phyloP scores from a whole-genome alignment of 2,888 invertebrate genomes.

The Strigamia maritima region DNA sequence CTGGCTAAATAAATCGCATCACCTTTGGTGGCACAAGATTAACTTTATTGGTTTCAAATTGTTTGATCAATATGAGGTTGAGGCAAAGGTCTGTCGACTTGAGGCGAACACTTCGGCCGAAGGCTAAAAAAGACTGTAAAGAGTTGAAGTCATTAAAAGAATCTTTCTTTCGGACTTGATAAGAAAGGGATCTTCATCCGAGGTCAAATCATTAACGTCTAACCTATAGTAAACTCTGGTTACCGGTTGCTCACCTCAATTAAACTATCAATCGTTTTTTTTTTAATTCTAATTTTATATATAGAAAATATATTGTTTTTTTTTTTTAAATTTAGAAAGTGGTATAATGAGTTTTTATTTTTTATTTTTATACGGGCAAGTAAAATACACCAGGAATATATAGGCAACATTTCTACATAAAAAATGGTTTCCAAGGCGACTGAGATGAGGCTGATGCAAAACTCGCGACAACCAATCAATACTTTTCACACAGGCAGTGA shows the following conservation, averaged over 20 bases:
- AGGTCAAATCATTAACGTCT: not conserved
- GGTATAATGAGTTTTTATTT: not conserved
- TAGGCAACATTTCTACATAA: constrained; percentile 31
- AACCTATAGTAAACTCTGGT: not conserved
- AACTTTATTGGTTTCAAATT: constrained; percentile 40
- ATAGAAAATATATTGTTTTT: not conserved
- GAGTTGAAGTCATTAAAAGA: constrained; percentile 16
- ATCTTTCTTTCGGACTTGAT: not conserved
- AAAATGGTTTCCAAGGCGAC: constrained; percentile 34
- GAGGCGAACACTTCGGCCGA: not conserved
- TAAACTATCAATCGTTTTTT: not conserved
- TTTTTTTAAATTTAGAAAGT: not conserved
- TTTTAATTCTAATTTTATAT: not conserved
- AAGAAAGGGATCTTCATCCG: not conserved
- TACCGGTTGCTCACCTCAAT: not conserved
- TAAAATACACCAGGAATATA: constrained; percentile 20
- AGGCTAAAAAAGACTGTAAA: not conserved
- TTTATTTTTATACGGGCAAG: not conserved
- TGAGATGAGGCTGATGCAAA: constrained; percentile 32
- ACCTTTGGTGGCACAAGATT: constrained; percentile 39
- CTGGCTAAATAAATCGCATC: constrained; percentile 39
- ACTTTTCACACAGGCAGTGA: constrained; percentile 29
- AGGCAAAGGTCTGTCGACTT: constrained; percentile 37
- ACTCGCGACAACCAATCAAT: constrained; percentile 34
- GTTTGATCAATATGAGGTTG: constrained; percentile 40